Conservation (phyloP, 2,888 invertebrate genomes). For the Bruchidius siliquastri region DNA sequence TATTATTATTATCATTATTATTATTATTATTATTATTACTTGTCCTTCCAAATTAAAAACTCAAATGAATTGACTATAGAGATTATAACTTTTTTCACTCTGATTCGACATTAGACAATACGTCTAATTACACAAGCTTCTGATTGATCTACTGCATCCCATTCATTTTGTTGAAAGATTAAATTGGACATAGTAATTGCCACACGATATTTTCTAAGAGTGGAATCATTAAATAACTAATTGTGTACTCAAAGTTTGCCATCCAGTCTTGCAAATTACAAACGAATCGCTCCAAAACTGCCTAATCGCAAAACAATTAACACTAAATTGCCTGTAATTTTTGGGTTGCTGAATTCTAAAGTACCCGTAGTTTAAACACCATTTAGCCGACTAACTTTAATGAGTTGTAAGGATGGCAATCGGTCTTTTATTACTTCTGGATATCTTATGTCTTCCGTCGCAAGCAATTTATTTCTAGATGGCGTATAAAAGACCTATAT, state of each 20-base stretch:
- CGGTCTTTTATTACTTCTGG: not conserved
- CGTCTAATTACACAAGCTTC: no score
- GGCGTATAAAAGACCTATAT: not conserved
- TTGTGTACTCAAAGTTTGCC: not conserved
- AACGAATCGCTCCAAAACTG: not conserved
- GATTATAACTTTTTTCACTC: no score
- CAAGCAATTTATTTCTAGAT: not conserved
- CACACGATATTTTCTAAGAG: not conserved
- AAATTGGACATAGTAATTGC: no score
- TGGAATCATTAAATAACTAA: not conserved
- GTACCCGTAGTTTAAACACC: not conserved
- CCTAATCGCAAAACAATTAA: not conserved
- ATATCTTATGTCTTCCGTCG: not conserved
- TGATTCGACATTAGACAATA: no score
- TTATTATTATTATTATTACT: no score
- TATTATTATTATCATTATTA: no score
- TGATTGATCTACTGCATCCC: no score
- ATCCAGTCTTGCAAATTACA: not conserved
- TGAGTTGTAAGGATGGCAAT: not conserved
- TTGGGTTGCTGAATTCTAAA: not conserved
- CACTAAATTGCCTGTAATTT: not conserved
- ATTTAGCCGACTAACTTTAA: not conserved
- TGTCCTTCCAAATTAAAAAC: no score
- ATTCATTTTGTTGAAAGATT: no score
- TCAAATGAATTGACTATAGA: no score